Evolutionary conservation across 2,888 invertebrate genomes (phyloP).

Genomic region (Diarsia dahlii): DNA sequence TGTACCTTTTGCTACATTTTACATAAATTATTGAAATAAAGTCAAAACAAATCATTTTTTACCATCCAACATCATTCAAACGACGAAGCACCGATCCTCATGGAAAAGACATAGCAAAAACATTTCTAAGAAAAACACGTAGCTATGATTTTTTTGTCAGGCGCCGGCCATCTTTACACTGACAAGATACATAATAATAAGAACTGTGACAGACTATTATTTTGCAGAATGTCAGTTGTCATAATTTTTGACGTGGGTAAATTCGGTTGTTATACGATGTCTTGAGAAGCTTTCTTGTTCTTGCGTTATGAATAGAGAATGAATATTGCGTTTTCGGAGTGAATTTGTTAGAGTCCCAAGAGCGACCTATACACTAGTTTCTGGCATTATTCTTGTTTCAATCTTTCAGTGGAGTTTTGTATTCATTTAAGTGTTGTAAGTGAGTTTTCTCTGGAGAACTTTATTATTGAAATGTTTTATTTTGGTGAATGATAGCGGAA

Average conservation of each 20-base stretch:
- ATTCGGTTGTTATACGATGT: conserved; percentile 53
- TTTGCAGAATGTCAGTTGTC: conserved; percentile 77
- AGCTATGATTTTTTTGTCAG: conserved; percentile 56
- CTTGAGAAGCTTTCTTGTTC: conserved; percentile 47
- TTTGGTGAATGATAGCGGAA: neutral
- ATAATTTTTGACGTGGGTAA: conserved; percentile 76
- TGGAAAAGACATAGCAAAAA: conserved; percentile 42
- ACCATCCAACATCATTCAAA: conserved; percentile 28
- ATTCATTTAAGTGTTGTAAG: conserved; percentile 12
- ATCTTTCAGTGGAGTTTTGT: conserved; percentile 32
- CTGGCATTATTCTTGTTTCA: conserved; percentile 40
- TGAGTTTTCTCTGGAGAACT: conserved; percentile 5
- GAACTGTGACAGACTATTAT: conserved; percentile 64
- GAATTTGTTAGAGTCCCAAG: conserved; percentile 43
- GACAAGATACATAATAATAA: conserved; percentile 62
- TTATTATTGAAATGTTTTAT: neutral
- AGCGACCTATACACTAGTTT: conserved; percentile 17
- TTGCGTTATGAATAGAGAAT: conserved; percentile 63
- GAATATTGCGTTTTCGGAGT: conserved; percentile 56
- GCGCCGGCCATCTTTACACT: conserved; percentile 51
- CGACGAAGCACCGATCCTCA: conserved; percentile 41
- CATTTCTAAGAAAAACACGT: conserved; percentile 41
- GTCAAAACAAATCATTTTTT: neutral
- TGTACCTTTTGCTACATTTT: too few species aligned
- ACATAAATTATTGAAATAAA: neutral